These are phyloP conservation scores for Cygnus buccinator DNA, from an alignment of 2,113 vertebrate genomes.

Conservation along the genomic window DNA sequence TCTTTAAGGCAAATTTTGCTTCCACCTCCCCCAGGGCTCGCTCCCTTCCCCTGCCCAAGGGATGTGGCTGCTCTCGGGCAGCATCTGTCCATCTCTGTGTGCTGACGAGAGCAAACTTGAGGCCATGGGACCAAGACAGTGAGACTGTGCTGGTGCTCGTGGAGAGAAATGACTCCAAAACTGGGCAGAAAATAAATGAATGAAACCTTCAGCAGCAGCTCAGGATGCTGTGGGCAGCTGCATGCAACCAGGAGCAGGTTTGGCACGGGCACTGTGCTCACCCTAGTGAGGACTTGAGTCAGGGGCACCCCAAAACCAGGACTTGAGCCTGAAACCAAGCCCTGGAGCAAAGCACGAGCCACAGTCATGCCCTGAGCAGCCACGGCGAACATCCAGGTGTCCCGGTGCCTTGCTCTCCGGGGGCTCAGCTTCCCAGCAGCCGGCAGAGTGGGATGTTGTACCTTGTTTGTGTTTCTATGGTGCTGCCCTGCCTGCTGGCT, in stretches of 20 bases:
- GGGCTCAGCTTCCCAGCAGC: neutral
- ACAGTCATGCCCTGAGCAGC: fast-evolving
- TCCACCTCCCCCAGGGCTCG: fast-evolving
- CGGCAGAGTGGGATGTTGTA: neutral
- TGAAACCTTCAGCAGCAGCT: neutral
- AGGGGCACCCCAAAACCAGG: neutral
- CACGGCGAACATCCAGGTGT: neutral
- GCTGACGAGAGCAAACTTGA: fast-evolving
- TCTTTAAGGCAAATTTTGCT: neutral
- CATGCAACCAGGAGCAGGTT: neutral
- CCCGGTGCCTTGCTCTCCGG: neutral
- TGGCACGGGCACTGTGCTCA: fast-evolving
- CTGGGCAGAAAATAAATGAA: neutral
- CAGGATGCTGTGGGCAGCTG: fast-evolving
- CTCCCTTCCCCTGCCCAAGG: neutral
- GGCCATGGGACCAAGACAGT: fast-evolving
- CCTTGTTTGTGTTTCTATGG: constrained; percentile 70
- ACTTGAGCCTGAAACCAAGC: neutral
- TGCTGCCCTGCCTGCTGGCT: constrained; percentile 17
- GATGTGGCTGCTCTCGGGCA: neutral
- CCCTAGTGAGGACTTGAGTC: neutral
- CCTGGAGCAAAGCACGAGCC: fast-evolving
- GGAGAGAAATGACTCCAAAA: fast-evolving
- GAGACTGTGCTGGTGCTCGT: neutral
- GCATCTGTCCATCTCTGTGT: fast-evolving